These are phyloP conservation scores for Lutraria lutraria DNA, from an alignment of 2,888 invertebrate genomes.

Conservation along the genomic window DNA sequence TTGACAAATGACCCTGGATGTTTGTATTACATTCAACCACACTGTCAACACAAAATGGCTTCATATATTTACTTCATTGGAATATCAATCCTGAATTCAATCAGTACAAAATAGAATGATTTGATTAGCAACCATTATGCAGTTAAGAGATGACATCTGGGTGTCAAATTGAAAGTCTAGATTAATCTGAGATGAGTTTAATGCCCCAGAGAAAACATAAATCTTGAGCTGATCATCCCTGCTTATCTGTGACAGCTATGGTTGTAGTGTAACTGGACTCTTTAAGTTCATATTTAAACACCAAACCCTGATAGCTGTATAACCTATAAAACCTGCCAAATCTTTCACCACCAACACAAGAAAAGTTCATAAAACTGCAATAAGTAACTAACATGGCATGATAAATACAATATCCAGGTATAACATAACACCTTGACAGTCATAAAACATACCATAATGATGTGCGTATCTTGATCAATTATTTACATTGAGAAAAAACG, in stretches of 20 bases:
- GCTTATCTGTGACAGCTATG: not conserved
- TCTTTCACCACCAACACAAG: not conserved
- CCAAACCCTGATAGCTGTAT: not conserved
- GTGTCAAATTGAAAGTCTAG: not conserved
- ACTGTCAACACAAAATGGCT: no score
- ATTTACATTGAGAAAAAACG: not conserved
- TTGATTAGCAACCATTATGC: not conserved
- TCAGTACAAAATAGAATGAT: not conserved
- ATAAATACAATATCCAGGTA: not conserved
- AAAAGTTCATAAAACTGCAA: conserved; percentile 9
- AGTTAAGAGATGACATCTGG: not conserved
- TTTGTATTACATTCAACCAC: no score
- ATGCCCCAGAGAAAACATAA: not conserved
- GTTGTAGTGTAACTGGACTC: not conserved
- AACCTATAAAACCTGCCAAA: not conserved
- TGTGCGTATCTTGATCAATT: conserved; percentile 2
- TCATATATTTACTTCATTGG: no score
- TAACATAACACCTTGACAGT: conserved; percentile 11
- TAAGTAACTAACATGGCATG: conserved; percentile 5
- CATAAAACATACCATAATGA: not conserved
- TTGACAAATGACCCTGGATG: no score
- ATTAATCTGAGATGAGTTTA: not conserved
- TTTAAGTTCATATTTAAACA: not conserved
- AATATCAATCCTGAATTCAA: not conserved
- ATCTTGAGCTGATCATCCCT: not conserved